Evolutionary conservation across 2,888 invertebrate genomes (phyloP).

Genomic region (Leptothorax acervorum): DNA sequence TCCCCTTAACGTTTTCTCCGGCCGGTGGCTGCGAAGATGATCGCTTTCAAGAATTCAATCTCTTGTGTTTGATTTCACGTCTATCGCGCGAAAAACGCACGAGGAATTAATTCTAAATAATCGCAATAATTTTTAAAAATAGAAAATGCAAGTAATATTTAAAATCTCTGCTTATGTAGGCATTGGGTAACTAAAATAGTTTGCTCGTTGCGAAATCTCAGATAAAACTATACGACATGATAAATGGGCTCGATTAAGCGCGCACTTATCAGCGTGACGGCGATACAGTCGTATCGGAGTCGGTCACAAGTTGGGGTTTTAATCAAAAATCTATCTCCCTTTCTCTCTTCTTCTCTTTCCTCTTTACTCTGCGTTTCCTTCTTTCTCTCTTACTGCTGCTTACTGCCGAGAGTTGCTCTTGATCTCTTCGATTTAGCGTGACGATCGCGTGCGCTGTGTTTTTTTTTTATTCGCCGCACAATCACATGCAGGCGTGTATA

Average conservation of each 20-base stretch:
- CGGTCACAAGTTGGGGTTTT: constrained; percentile 55
- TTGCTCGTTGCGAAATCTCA: constrained; percentile 61
- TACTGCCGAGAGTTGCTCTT: constrained; percentile 42
- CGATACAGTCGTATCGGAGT: constrained; percentile 58
- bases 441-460: constrained; percentile 75
- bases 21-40: constrained; percentile 69
- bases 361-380: background rate
- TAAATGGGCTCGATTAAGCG: constrained; percentile 72
- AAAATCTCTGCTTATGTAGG: background rate
- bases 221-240: constrained; percentile 60
- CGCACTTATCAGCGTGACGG: constrained; percentile 73
- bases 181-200: constrained; percentile 48
- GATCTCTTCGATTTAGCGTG: constrained; percentile 74
- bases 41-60: constrained; percentile 82
- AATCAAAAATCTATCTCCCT: constrained; percentile 59
- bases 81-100: background rate
- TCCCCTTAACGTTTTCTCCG: constrained; percentile 83
- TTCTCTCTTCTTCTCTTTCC: constrained; percentile 21
- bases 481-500: constrained; percentile 60
- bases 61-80: constrained; percentile 64
- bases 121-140: background rate
- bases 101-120: constrained; percentile 5
- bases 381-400: constrained; percentile 26
- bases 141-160: background rate
- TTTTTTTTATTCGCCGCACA: constrained; percentile 54